Percentiles rank a stretch among this genome's conserved stretches.
These are phyloP conservation scores for Ophioderma brevispina DNA, from an alignment of 35 echinoderm and acorn worm genomes.

Conservation along the genomic window DNA sequence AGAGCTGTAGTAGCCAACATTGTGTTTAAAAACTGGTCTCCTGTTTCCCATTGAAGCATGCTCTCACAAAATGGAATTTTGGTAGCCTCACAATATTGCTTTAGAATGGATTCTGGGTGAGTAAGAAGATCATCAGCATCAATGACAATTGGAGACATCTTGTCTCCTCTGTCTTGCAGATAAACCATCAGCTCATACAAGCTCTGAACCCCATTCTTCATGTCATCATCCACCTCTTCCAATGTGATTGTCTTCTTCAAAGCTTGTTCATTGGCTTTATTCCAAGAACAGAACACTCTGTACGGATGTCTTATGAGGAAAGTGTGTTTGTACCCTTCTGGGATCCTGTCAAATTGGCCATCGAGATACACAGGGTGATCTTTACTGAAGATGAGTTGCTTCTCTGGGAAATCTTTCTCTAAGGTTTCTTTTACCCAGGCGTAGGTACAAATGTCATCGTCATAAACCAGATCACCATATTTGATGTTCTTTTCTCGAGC, in stretches of 20 bases:
- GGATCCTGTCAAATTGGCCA: slow-evolving; percentile 53
- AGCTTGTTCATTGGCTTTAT: background rate
- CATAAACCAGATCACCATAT: slow-evolving; percentile 1
- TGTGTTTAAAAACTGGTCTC: slow-evolving; percentile 23
- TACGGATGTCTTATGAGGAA: slow-evolving; percentile 65
- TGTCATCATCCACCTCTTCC: slow-evolving; percentile 5
- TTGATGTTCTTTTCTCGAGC: slow-evolving; percentile 21
- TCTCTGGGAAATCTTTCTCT: slow-evolving; percentile 46
- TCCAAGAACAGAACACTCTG: slow-evolving; percentile 50
- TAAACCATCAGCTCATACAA: slow-evolving; percentile 58
- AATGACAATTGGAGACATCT: slow-evolving; percentile 51
- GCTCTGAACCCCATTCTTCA: slow-evolving; percentile 50
- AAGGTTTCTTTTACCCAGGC: slow-evolving; percentile 54
- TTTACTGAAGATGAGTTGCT: slow-evolving; percentile 58
- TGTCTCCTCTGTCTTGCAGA: slow-evolving; percentile 45
- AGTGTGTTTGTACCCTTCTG: slow-evolving; percentile 54
- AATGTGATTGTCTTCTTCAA: background rate
- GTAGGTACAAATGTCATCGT: slow-evolving; percentile 30
- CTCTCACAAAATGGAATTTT: slow-evolving; percentile 44
- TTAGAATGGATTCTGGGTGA: slow-evolving; percentile 53
- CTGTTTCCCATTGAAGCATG: slow-evolving; percentile 41
- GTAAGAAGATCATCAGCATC: slow-evolving; percentile 63
- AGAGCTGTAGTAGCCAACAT: slow-evolving; percentile 29
- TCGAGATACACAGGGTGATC: slow-evolving; percentile 53
- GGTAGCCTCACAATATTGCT: slow-evolving; percentile 44